Evolutionary conservation across 1,140 invertebrate species (phyloP).

Genomic region (Achatina immaculata): DNA sequence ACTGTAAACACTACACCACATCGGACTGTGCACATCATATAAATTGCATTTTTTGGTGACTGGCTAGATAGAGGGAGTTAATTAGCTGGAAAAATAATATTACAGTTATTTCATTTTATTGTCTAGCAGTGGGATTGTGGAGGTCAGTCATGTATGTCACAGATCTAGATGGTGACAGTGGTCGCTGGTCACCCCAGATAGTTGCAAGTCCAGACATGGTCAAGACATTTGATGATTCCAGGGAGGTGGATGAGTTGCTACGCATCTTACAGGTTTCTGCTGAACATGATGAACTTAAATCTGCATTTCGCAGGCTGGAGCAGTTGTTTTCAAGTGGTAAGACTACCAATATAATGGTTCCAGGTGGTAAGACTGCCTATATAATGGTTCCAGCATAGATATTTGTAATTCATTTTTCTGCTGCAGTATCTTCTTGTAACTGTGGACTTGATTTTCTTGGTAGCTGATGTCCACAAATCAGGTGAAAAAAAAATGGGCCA

Average conservation of each 20-base stretch:
- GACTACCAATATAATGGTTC: conserved; percentile 12
- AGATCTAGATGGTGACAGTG: conserved; percentile 33
- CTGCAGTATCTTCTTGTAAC: no score
- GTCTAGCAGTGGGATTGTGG: no score
- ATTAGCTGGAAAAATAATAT: no score
- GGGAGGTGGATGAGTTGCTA: conserved; percentile 41
- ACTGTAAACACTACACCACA: no score
- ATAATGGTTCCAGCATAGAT: conserved; percentile 8
- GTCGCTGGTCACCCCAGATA: conserved; percentile 38
- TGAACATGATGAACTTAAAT: conserved; percentile 39
- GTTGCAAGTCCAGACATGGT: conserved; percentile 22
- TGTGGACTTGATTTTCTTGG: no score
- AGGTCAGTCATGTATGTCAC: not conserved
- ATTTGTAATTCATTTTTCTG: not conserved
- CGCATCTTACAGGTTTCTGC: conserved; percentile 35
- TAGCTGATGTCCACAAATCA: no score
- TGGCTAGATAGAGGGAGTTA: no score
- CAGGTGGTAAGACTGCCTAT: conserved; percentile 15
- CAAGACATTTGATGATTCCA: conserved; percentile 20
- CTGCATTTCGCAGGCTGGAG: conserved; percentile 26
- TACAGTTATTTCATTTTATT: no score
- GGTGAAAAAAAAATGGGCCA: no score
- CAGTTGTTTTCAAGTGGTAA: conserved; percentile 38
- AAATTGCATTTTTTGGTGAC: no score
- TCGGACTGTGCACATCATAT: no score